phyloP scores from a whole-genome alignment of 1,140 invertebrate genomes.

The Popillia japonica region DNA sequence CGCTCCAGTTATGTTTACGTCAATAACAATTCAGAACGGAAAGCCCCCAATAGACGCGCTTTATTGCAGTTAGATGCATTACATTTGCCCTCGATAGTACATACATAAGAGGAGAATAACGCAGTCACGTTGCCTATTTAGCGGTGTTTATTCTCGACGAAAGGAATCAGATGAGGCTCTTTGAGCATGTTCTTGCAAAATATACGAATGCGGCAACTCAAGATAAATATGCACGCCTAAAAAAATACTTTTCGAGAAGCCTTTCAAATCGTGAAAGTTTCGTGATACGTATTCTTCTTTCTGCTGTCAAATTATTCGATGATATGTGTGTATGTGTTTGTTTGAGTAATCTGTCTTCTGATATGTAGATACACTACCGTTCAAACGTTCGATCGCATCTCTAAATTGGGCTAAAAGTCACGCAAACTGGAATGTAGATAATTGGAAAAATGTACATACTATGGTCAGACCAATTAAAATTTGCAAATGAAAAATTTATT shows the following conservation, averaged over 20 bases:
- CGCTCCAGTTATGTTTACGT: too few species aligned
- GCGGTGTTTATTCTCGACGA: background rate
- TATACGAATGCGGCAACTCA: background rate
- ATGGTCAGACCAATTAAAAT: too few species aligned
- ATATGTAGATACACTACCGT: too few species aligned
- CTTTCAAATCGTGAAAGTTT: background rate
- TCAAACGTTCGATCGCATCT: too few species aligned
- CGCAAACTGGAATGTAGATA: too few species aligned
- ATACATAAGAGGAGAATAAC: background rate
- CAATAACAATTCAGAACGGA: too few species aligned
- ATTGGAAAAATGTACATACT: too few species aligned
- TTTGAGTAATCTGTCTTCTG: background rate
- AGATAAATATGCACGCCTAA: slow-evolving; percentile 6
- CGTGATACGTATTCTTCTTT: background rate
- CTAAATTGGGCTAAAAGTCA: too few species aligned
- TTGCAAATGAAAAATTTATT: too few species aligned
- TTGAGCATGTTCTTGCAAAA: background rate
- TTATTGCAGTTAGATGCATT: too few species aligned
- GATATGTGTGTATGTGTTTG: background rate
- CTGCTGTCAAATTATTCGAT: background rate
- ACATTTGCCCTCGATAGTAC: too few species aligned
- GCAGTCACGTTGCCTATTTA: slow-evolving; percentile 1
- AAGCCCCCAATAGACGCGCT: too few species aligned
- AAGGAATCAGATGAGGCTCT: background rate
- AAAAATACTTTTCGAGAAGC: background rate